Conservation (phyloP, 2,888 invertebrate species). For the Exocentrus adspersus region DNA sequence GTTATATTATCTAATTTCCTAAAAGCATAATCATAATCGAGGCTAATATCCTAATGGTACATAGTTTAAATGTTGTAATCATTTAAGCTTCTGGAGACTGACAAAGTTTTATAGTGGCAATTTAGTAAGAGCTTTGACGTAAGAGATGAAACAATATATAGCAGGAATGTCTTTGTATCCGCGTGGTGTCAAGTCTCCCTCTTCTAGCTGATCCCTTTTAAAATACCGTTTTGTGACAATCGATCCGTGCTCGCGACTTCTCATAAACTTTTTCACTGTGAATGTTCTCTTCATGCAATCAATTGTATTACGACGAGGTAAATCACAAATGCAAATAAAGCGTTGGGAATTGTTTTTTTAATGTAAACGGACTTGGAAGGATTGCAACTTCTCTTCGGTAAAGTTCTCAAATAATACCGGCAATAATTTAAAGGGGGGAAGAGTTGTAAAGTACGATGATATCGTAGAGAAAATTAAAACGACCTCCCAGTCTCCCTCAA, state of each 20-base stretch:
- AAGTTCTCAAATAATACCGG: no score
- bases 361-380: neutral
- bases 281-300: constrained; percentile 28
- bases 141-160: constrained; percentile 30
- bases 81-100: constrained; percentile 33
- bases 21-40: neutral
- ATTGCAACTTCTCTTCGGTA: no score
- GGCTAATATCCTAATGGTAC: constrained; percentile 22
- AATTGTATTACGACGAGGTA: constrained; percentile 17
- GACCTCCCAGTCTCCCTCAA: no score
- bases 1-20: no score
- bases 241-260: constrained; percentile 11
- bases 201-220: constrained; percentile 35
- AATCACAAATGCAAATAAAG: neutral
- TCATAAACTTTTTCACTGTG: constrained; percentile 19
- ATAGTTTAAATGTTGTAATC: constrained; percentile 19
- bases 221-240: constrained; percentile 9
- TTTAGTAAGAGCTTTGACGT: constrained; percentile 37
- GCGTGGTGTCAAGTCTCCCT: constrained; percentile 29
- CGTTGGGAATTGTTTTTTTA: neutral
- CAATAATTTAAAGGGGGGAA: no score
- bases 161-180: constrained; percentile 22
- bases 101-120: constrained; percentile 39
- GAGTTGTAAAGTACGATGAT: no score
- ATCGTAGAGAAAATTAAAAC: no score